Evolutionary conservation across 2,888 invertebrate species (phyloP).

Genomic region (Eueremaeus valkanovi): DNA sequence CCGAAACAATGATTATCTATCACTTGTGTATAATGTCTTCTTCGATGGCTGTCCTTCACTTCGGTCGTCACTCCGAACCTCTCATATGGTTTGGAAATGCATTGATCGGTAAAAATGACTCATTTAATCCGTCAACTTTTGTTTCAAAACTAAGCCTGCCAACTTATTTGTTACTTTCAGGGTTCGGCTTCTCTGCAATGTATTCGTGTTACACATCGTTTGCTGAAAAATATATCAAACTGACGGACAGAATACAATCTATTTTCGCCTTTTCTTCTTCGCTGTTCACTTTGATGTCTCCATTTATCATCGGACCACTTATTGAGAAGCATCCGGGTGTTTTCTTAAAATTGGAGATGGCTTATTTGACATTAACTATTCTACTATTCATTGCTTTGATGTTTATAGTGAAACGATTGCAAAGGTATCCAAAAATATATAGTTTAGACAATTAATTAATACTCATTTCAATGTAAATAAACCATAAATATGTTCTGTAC

Average conservation of each 20-base stretch:
- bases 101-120: background rate
- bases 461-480: too few relatives aligned
- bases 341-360: background rate
- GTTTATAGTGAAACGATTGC: background rate
- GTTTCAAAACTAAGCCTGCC: too few relatives aligned
- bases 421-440: too few relatives aligned
- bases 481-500: too few relatives aligned
- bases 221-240: constrained; percentile 15
- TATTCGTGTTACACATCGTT: background rate
- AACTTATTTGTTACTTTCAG: too few relatives aligned
- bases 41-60: background rate
- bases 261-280: background rate
- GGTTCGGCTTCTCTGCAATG: constrained; percentile 8
- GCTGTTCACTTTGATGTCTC: background rate
- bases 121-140: too few relatives aligned
- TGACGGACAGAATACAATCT: background rate
- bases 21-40: background rate
- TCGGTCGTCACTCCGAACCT: background rate
- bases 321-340: background rate
- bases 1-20: background rate
- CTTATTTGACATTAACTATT: background rate
- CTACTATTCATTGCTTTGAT: background rate
- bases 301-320: background rate
- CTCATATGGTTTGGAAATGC: background rate
- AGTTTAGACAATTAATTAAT: too few relatives aligned